Evolutionary conservation across 1,140 invertebrate genomes (phyloP).

Genomic region (Drosophila auraria): DNA sequence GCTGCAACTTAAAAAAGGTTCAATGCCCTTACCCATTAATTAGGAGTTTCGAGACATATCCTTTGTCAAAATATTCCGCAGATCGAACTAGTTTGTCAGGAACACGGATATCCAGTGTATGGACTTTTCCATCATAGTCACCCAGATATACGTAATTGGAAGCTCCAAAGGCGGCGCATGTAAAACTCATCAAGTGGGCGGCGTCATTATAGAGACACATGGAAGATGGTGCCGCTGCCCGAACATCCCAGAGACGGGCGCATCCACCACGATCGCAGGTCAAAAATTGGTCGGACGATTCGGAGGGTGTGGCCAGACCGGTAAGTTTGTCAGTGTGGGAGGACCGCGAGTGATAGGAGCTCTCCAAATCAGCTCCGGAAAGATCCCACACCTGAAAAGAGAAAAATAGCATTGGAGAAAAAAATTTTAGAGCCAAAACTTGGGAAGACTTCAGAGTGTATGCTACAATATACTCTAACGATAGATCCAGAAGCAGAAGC

Average conservation of each 20-base stretch:
- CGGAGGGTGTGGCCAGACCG: constrained; percentile 47
- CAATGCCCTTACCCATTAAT: constrained; percentile 49
- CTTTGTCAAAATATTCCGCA: constrained; percentile 37
- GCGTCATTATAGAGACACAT: constrained; percentile 52
- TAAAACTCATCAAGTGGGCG: constrained; percentile 52
- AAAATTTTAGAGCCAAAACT: background rate
- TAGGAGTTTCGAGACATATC: constrained; percentile 37
- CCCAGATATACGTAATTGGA: constrained; percentile 62
- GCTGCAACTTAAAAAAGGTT: background rate
- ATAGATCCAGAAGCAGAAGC: no score
- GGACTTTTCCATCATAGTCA: constrained; percentile 65
- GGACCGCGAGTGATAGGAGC: constrained; percentile 36
- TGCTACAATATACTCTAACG: background rate
- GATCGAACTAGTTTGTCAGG: constrained; percentile 41
- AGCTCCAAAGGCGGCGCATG: constrained; percentile 45
- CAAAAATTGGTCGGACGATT: constrained; percentile 29
- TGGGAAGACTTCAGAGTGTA: no score
- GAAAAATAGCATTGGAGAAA: background rate
- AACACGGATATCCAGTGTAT: constrained; percentile 59
- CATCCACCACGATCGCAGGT: constrained; percentile 73
- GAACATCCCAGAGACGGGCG: constrained; percentile 63
- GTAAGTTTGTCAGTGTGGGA: constrained; percentile 59
- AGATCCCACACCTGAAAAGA: constrained; percentile 62
- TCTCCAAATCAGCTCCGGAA: constrained; percentile 55
- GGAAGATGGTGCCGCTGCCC: constrained; percentile 52